A percentile compares a stretch with the other conserved stretches of the same genome.
Evolutionary conservation across 2,888 invertebrate species (phyloP).

Genomic region (Fissipunctia ypsillon): DNA sequence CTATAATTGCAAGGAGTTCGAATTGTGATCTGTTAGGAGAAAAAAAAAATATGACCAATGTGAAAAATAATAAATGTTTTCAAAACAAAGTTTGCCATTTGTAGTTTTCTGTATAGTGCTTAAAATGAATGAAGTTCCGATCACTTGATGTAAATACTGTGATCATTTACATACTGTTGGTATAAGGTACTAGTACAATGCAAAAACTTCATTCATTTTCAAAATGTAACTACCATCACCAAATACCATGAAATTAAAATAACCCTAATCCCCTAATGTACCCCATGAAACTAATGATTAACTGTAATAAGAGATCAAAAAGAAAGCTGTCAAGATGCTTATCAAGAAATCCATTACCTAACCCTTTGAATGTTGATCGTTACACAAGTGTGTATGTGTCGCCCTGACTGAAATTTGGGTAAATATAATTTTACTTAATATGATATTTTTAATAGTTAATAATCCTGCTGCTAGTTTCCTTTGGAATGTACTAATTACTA

Average conservation of each 20-base stretch:
- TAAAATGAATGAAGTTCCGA: conserved; percentile 74
- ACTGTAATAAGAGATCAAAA: conserved; percentile 72
- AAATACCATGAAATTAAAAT: conserved; percentile 59
- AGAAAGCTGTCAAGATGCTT: conserved; percentile 91
- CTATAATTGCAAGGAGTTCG: conserved; percentile 73
- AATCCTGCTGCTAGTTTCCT: conserved; percentile 86
- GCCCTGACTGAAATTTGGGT: conserved; percentile 89
- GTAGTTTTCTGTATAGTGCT: conserved; percentile 73
- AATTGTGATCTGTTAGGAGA: conserved; percentile 84
- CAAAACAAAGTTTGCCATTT: conserved; percentile 78
- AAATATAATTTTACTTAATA: conserved; percentile 89
- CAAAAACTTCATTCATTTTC: conserved; percentile 71
- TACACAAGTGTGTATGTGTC: conserved; percentile 88
- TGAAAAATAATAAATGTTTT: conserved; percentile 89
- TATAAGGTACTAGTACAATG: conserved; percentile 27
- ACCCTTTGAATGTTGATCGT: conserved; percentile 82
- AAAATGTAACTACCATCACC: conserved; percentile 60
- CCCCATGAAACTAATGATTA: conserved; percentile 66
- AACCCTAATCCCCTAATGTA: conserved; percentile 66
- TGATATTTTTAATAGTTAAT: conserved; percentile 82
- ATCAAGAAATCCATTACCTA: conserved; percentile 82
- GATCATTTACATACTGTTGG: background rate
- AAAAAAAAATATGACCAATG: conserved; percentile 85
- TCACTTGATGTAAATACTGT: conserved; percentile 32
- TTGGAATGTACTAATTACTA: conserved; percentile 88